Evolutionary conservation across 2,888 invertebrate species (phyloP), one percentile per base, ranked within the genome.

Genomic region (Agrilus mali): DNA sequence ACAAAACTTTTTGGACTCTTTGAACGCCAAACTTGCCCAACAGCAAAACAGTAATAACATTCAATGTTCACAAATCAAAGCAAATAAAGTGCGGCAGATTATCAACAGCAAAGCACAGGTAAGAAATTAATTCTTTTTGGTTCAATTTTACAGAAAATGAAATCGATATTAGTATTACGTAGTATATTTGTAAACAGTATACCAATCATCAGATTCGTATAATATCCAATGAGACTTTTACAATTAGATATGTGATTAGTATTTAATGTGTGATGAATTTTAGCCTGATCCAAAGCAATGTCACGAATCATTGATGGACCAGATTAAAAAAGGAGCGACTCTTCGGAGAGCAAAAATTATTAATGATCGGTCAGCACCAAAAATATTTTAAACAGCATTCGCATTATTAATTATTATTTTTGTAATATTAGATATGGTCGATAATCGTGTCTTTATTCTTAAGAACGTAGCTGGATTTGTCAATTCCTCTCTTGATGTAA

Each of bases 291-390:
- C 86, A 1, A 76, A 82, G 46, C 69, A 79, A 31, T 83, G 85
- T 55, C 84, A 86, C 66, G 89, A 88, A 52, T 90, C 90, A 0
- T 71, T 92, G n/a, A 88, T 92, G 89, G 92, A 92, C 71, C 92
- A 92, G 63, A 92, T 92, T 48, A 84, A 88, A 58, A 77, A 85
- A 49, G 92, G 92, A 44, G 89, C 89, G 14, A 81, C 82, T 33
- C 65, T 92, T 44, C 81, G 82, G 46, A 80, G 86, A 56, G 86
- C 89, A 51, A 78, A 79, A 52, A 73, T 77, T 12, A 78, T 81
- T 57, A 84, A 85, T 68, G 90, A 90, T 66, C 75, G 90, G 50
- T 89, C 89, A 40, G 89, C 89, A 47, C 90, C 90, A 22, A 86
- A 86, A 67, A 88, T 88, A 66, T 84, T 81, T 61, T 86, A 71